Conservation (phyloP, 2,888 invertebrate species). For the Dynastes hyllus region DNA sequence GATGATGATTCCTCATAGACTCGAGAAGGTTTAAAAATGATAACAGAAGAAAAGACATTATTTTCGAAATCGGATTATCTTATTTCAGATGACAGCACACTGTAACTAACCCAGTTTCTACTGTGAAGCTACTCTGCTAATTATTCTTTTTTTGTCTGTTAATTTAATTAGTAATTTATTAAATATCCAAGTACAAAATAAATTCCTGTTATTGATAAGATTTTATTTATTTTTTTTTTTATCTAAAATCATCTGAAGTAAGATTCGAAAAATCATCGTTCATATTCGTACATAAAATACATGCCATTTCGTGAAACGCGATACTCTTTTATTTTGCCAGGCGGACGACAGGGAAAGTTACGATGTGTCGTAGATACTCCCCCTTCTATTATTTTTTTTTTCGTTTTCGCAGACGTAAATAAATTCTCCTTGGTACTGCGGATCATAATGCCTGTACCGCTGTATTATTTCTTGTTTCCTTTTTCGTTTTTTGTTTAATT, state of each 20-base stretch:
- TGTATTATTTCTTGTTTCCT: slow-evolving; percentile 9
- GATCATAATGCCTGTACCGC: background rate
- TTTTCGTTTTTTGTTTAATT: slow-evolving; percentile 30
- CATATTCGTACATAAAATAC: background rate
- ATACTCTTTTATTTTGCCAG: slow-evolving; percentile 5
- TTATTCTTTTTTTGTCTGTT: background rate
- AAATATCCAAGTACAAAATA: slow-evolving; percentile 13
- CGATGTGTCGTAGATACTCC: background rate
- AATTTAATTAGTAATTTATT: slow-evolving; percentile 32
- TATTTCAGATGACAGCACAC: slow-evolving; percentile 9
- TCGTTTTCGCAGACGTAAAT: background rate
- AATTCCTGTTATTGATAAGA: background rate
- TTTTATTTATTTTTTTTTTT: background rate
- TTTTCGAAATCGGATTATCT: background rate
- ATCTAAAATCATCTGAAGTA: background rate
- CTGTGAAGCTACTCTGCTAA: background rate
- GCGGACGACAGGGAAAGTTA: background rate
- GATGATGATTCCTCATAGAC: background rate
- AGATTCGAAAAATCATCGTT: background rate
- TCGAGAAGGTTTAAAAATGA: background rate
- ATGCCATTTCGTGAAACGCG: slow-evolving; percentile 13
- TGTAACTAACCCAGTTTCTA: too few species aligned
- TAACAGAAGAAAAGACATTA: background rate
- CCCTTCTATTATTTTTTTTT: background rate
- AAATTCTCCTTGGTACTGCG: background rate